Conservation (phyloP, 2,113 vertebrate species). For the Triplophysa dalaica region DNA sequence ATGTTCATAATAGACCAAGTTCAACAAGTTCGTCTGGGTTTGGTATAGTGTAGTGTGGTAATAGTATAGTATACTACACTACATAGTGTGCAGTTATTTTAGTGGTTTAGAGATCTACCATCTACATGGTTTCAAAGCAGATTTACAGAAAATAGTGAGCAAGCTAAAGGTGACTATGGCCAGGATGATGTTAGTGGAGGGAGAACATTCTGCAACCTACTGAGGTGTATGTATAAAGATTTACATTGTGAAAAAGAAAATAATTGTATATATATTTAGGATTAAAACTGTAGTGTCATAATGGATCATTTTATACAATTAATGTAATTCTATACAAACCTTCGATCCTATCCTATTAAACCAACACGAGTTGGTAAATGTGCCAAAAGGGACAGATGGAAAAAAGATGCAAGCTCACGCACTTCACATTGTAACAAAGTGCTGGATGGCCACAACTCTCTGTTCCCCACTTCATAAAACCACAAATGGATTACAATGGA, state of each 20-base stretch:
- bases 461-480: slow-evolving; percentile 41
- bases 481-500: slow-evolving; percentile 40
- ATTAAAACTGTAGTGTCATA: neutral
- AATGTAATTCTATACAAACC: neutral
- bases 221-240: too few relatives aligned
- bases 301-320: neutral
- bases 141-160: too few relatives aligned
- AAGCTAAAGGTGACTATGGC: too few relatives aligned
- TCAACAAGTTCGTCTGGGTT: neutral
- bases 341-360: neutral
- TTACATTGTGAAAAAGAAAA: neutral
- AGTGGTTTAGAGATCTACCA: too few relatives aligned
- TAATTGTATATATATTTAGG: too few relatives aligned
- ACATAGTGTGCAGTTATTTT: too few relatives aligned
- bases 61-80: neutral
- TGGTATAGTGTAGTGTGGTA: neutral
- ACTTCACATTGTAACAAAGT: slow-evolving; percentile 23
- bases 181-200: too few relatives aligned
- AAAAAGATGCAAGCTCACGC: slow-evolving; percentile 15
- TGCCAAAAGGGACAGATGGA: neutral
- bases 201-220: too few relatives aligned
- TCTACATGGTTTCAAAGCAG: too few relatives aligned
- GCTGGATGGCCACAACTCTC: slow-evolving; percentile 18
- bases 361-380: neutral
- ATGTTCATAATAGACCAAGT: too few relatives aligned